Conservation (phyloP, 2,888 invertebrate genomes). For the Acrobasis repandana region DNA sequence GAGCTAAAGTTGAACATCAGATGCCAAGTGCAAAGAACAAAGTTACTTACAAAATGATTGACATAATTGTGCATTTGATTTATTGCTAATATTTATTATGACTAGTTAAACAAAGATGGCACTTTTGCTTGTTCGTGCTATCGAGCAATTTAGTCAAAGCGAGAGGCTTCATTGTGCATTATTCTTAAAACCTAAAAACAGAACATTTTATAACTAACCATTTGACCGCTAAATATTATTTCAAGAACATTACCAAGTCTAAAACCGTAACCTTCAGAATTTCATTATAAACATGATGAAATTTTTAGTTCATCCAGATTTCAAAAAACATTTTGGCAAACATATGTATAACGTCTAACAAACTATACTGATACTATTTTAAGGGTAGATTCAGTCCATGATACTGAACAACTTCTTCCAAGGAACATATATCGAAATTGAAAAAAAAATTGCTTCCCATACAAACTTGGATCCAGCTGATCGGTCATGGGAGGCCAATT, state of each 20-base stretch:
- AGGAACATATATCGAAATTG: too few relatives aligned
- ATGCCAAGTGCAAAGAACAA: not conserved
- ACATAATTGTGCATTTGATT: constrained; percentile 16
- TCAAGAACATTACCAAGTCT: not conserved
- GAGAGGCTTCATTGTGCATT: constrained; percentile 12
- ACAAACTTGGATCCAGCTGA: too few relatives aligned
- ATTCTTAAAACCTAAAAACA: constrained; percentile 19
- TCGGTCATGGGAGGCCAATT: too few relatives aligned
- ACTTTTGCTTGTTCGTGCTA: constrained; percentile 15
- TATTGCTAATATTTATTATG: constrained; percentile 1
- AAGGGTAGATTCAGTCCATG: too few relatives aligned
- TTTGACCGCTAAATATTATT: not conserved
- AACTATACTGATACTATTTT: too few relatives aligned
- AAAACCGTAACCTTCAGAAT: too few relatives aligned
- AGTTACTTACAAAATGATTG: not conserved
- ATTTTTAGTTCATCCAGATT: too few relatives aligned
- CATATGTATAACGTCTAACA: too few relatives aligned
- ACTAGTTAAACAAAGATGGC: constrained; percentile 20
- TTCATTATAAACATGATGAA: too few relatives aligned
- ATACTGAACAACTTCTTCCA: too few relatives aligned
- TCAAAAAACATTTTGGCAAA: too few relatives aligned
- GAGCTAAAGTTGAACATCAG: not conserved
- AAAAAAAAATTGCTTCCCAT: too few relatives aligned
- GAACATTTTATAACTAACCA: not conserved
- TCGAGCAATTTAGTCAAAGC: constrained; percentile 5